phyloP scores from a whole-genome alignment of 2,888 invertebrate species.

The Drosophila colorata region DNA sequence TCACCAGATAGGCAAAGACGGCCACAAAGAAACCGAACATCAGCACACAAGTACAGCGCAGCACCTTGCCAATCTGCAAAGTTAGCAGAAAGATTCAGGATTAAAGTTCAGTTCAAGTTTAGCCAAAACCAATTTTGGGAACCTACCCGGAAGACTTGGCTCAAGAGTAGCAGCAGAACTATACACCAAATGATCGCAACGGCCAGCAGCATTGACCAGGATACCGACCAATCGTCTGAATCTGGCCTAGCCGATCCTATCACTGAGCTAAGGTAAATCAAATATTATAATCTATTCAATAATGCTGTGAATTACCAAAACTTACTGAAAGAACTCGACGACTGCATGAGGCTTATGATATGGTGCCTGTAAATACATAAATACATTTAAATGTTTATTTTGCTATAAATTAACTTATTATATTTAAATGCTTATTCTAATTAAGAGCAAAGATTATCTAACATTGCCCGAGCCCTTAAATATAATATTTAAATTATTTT shows the following conservation, averaged over 20 bases:
- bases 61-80: slow-evolving; percentile 80
- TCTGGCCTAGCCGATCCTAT: slow-evolving; percentile 71
- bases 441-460: no score
- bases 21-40: slow-evolving; percentile 76
- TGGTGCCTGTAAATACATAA: slow-evolving; percentile 50
- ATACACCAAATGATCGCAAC: slow-evolving; percentile 76
- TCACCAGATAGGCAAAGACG: slow-evolving; percentile 74
- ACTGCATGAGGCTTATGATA: slow-evolving; percentile 77
- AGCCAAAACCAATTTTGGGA: background rate
- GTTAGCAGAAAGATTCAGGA: no score
- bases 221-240: slow-evolving; percentile 61
- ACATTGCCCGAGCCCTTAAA: no score
- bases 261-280: slow-evolving; percentile 56
- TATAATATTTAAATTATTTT: no score
- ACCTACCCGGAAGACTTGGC: slow-evolving; percentile 77
- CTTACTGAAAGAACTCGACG: slow-evolving; percentile 83
- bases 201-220: slow-evolving; percentile 74
- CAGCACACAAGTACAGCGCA: slow-evolving; percentile 78
- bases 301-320: background rate
- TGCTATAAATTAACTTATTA: background rate
- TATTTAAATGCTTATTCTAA: no score
- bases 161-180: slow-evolving; percentile 69
- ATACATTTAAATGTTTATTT: background rate
- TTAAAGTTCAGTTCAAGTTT: background rate
- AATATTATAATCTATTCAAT: background rate